Evolutionary conservation across 2,888 invertebrate genomes (phyloP).

Genomic region (Chalcis sispes): DNA sequence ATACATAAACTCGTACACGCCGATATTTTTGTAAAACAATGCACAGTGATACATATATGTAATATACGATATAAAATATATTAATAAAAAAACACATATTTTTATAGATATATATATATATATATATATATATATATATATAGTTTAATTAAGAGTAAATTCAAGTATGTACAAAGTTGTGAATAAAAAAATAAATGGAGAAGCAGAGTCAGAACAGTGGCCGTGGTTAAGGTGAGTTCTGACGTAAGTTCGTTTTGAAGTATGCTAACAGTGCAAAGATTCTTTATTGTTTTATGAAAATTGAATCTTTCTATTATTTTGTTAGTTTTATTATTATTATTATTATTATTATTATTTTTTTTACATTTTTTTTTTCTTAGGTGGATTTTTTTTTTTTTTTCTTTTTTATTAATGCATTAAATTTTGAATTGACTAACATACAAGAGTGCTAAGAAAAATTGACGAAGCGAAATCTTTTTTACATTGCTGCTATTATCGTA

Average conservation of each 20-base stretch:
- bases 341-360: no score
- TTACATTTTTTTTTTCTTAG: no score
- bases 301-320: no score
- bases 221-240: background rate
- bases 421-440: no score
- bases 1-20: background rate
- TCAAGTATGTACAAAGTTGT: conserved; percentile 37
- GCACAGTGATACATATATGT: conserved; percentile 44
- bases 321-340: no score
- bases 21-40: conserved; percentile 27
- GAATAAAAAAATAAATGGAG: background rate
- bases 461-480: no score
- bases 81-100: conserved; percentile 14
- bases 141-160: background rate
- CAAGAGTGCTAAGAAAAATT: no score
- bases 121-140: background rate
- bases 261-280: background rate
- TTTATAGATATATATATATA: background rate
- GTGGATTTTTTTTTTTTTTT: no score
- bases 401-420: no score
- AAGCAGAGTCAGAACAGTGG: conserved; percentile 1
- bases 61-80: conserved; percentile 29
- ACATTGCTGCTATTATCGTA: no score
- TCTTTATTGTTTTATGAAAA: no score
- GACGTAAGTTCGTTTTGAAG: conserved; percentile 10